A percentile compares a stretch with the other conserved stretches of the same genome.
Evolutionary conservation across 2,888 invertebrate species (phyloP).

Genomic region (Archaeoteleia sp.): DNA sequence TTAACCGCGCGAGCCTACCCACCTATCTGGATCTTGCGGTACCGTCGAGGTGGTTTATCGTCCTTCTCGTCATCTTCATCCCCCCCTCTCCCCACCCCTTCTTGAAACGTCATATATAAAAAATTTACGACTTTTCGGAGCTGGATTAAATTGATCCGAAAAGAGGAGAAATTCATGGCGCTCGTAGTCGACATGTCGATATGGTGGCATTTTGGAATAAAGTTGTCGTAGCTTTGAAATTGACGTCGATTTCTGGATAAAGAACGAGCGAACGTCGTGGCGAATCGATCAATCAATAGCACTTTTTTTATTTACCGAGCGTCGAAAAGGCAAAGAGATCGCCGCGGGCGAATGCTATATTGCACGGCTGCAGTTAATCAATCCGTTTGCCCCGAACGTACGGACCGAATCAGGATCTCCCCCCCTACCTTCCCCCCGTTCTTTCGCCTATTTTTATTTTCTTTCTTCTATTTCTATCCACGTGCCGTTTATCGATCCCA

Average conservation of each 20-base stretch:
- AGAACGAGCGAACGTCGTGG: constrained; percentile 1
- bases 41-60: background rate
- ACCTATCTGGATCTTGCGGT: no score
- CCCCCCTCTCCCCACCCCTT: no score
- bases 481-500: constrained; percentile 15
- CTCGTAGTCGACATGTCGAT: no score
- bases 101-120: no score
- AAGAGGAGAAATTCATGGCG: background rate
- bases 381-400: background rate
- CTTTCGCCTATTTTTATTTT: background rate
- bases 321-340: constrained; percentile 1
- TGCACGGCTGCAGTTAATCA: constrained; percentile 11
- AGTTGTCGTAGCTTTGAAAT: background rate
- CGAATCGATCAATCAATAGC: constrained; percentile 18
- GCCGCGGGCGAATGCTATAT: background rate
- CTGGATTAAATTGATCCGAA: constrained; percentile 12
- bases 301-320: constrained; percentile 8
- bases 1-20: constrained; percentile 15
- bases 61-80: no score
- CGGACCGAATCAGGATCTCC: background rate
- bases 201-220: background rate
- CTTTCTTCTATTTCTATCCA: background rate
- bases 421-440: background rate
- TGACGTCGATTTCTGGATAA: background rate
- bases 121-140: background rate